A percentile compares a stretch with the other conserved stretches of the same genome.
These are phyloP conservation scores for Fragum whitleyi DNA, from an alignment of 2,888 invertebrate genomes.

Conservation along the genomic window DNA sequence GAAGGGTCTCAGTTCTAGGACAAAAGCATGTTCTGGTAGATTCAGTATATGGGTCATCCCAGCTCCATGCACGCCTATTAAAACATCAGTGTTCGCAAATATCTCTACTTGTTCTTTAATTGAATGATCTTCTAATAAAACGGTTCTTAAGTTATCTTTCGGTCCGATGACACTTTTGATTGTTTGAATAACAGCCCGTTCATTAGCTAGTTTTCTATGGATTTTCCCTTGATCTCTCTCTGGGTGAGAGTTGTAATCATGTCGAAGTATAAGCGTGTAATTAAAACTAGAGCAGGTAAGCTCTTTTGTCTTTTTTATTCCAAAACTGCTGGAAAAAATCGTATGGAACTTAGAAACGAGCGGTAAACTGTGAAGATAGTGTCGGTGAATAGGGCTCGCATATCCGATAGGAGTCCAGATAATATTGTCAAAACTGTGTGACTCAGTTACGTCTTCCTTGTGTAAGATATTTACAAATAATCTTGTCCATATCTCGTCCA, in stretches of 20 bases:
- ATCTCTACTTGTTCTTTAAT: background rate
- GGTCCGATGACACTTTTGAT: background rate
- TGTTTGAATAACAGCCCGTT: background rate
- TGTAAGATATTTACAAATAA: background rate
- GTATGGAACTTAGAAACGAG: background rate
- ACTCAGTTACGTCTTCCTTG: background rate
- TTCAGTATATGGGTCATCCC: conserved; percentile 37
- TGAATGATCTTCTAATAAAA: background rate
- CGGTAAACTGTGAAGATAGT: background rate
- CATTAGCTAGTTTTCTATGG: background rate
- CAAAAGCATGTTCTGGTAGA: conserved; percentile 50
- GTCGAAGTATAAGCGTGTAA: background rate
- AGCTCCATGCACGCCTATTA: background rate
- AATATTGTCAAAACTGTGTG: background rate
- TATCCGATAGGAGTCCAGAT: background rate
- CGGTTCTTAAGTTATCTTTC: background rate
- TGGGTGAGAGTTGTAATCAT: background rate
- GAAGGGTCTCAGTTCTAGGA: conserved; percentile 40
- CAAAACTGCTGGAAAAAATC: background rate
- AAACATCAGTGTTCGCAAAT: background rate
- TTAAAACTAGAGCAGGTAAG: background rate
- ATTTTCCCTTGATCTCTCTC: background rate
- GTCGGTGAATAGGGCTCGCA: background rate
- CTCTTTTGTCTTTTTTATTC: background rate
- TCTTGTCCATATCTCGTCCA: background rate